These are phyloP conservation scores for Thecocarcelia acutangulata DNA, from an alignment of 2,888 invertebrate genomes.

Conservation along the genomic window DNA sequence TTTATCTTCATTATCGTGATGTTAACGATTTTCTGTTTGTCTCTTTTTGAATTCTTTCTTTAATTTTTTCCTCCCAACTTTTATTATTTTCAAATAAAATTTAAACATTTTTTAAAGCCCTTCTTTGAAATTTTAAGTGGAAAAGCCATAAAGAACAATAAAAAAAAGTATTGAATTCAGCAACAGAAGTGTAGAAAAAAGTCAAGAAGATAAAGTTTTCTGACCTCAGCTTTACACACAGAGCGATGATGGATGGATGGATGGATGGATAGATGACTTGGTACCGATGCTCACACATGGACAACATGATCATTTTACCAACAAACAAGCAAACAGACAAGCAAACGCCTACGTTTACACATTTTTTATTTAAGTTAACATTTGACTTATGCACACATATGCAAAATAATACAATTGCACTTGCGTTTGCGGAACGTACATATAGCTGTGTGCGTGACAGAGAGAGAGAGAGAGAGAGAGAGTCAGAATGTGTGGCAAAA, in stretches of 20 bases:
- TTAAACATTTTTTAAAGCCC: slow-evolving; percentile 54
- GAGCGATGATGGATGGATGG: slow-evolving; percentile 7
- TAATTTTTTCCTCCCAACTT: slow-evolving; percentile 2
- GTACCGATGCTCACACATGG: slow-evolving; percentile 14
- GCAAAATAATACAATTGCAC: slow-evolving; percentile 7
- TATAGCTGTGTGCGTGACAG: too few species aligned
- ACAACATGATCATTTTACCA: slow-evolving; percentile 16
- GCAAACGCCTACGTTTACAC: slow-evolving; percentile 36
- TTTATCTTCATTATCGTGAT: slow-evolving; percentile 22
- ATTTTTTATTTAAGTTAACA: slow-evolving; percentile 31
- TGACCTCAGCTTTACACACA: slow-evolving; percentile 52
- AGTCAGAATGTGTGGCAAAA: slow-evolving; percentile 2
- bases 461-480: too few species aligned
- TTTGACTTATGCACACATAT: slow-evolving; percentile 30
- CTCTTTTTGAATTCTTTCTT: slow-evolving; percentile 10
- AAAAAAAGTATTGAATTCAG: not conserved
- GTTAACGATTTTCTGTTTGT: slow-evolving; percentile 26
- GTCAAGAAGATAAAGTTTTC: slow-evolving; percentile 56
- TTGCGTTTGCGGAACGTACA: not conserved
- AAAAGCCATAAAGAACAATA: slow-evolving; percentile 16
- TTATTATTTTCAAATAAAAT: slow-evolving; percentile 59
- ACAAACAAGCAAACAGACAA: too few species aligned
- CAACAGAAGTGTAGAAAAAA: slow-evolving; percentile 19
- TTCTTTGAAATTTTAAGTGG: slow-evolving; percentile 38
- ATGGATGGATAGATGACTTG: too few species aligned